phyloP scores from a whole-genome alignment of 2,888 invertebrate genomes.

The Cerceris ruficornis region DNA sequence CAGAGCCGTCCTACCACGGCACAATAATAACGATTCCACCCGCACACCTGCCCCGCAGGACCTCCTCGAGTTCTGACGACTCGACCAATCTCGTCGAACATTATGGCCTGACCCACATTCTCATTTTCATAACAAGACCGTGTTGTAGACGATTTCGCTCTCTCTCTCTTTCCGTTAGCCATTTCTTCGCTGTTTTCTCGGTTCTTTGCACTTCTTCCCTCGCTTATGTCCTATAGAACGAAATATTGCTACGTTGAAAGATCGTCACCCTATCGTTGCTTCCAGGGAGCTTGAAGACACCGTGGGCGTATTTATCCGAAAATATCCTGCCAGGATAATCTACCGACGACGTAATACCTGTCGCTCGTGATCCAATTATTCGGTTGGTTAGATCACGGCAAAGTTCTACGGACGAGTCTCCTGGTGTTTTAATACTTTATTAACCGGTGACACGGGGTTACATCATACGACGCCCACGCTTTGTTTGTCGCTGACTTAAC shows the following conservation, averaged over 20 bases:
- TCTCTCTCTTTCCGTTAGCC: conserved; percentile 2
- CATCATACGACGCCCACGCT: no score
- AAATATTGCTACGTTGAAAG: background rate
- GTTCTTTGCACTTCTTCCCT: background rate
- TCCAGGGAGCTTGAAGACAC: background rate
- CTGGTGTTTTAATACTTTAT: background rate
- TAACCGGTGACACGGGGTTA: background rate
- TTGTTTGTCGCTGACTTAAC: no score
- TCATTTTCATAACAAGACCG: conserved; percentile 60
- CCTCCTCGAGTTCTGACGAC: conserved; percentile 33
- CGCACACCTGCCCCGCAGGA: conserved; percentile 72
- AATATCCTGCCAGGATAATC: conserved; percentile 12
- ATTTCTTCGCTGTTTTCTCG: conserved; percentile 18
- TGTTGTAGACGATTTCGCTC: background rate
- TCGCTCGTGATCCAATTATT: conserved; percentile 5
- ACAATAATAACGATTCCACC: conserved; percentile 76
- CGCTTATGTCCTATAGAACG: background rate
- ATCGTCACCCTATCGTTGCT: background rate
- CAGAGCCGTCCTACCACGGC: conserved; percentile 56
- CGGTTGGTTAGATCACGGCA: background rate
- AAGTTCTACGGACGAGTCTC: background rate
- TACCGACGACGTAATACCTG: background rate
- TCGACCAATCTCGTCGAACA: conserved; percentile 49
- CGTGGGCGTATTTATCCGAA: conserved; percentile 10
- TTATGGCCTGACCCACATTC: conserved; percentile 67